These are phyloP conservation scores for Temnothorax rugatulus DNA, from an alignment of 2,888 invertebrate genomes.

Conservation along the genomic window DNA sequence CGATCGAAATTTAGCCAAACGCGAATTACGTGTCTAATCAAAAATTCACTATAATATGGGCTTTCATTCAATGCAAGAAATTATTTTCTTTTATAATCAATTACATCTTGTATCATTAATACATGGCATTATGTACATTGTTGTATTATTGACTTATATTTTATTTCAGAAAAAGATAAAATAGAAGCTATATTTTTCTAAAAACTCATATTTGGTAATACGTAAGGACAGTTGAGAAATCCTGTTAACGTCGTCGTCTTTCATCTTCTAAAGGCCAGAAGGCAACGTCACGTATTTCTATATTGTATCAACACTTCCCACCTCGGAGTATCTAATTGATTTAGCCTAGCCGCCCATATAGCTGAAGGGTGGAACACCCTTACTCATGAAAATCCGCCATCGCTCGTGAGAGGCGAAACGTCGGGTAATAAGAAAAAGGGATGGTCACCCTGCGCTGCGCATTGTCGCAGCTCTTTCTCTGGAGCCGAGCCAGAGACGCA, in stretches of 20 bases:
- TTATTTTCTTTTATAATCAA: neutral
- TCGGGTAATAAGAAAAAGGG: conserved; percentile 7
- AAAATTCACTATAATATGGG: neutral
- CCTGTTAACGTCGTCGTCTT: conserved; percentile 18
- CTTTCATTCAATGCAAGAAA: neutral
- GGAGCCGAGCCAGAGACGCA: conserved; percentile 66
- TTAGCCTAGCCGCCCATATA: conserved; percentile 75
- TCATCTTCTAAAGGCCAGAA: conserved; percentile 62
- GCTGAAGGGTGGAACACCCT: conserved; percentile 51
- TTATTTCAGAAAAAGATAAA: neutral
- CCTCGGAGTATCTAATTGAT: conserved; percentile 79
- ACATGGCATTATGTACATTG: neutral
- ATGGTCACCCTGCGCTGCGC: neutral
- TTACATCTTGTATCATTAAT: neutral
- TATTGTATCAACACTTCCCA: conserved; percentile 80
- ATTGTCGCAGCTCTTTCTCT: conserved; percentile 51
- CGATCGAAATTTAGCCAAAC: neutral
- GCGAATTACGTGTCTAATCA: neutral
- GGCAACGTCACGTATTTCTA: conserved; percentile 76
- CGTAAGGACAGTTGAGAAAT: conserved; percentile 5
- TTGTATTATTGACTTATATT: neutral
- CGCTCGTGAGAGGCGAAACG: conserved; percentile 13
- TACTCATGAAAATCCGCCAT: conserved; percentile 50
- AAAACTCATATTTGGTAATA: neutral
- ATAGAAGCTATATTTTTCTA: neutral